These are phyloP conservation scores for Dasyornis broadbenti DNA, from an alignment of 2,113 vertebrate genomes.

Conservation along the genomic window DNA sequence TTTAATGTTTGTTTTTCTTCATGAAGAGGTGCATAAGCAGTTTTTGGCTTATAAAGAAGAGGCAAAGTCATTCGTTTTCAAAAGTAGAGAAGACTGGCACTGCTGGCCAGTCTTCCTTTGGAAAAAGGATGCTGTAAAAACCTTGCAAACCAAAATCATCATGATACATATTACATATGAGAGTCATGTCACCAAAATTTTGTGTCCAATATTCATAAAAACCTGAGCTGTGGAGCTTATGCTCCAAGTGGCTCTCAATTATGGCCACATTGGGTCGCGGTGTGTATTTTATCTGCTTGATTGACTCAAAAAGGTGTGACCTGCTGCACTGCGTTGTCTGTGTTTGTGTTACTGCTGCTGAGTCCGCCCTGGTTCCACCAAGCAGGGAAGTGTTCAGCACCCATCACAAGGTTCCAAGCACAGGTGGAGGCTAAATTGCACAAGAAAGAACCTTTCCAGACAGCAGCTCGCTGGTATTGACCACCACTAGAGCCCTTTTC, in stretches of 20 bases:
- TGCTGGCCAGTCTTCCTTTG: not conserved
- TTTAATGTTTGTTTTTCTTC: not conserved
- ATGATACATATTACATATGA: rapidly evolving
- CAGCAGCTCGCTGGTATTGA: not conserved
- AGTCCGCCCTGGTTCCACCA: not conserved
- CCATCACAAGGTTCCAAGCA: not conserved
- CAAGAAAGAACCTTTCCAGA: not conserved
- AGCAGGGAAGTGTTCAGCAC: not conserved
- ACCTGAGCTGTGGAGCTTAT: not conserved
- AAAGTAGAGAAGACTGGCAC: not conserved
- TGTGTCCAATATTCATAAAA: not conserved
- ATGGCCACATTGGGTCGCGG: not conserved
- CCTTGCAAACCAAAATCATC: not conserved
- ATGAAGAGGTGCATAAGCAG: not conserved
- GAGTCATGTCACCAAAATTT: not conserved
- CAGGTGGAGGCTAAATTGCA: not conserved
- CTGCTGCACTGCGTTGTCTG: not conserved
- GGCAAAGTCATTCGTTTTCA: not conserved
- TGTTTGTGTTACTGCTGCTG: not conserved
- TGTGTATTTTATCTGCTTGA: not conserved
- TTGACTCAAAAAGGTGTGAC: not conserved
- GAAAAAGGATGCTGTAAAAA: not conserved
- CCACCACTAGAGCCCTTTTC: not conserved
- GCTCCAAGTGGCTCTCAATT: not conserved
- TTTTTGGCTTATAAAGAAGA: not conserved